Conservation (phyloP, 2,888 invertebrate species). For the Rugalucina vietnamica region DNA sequence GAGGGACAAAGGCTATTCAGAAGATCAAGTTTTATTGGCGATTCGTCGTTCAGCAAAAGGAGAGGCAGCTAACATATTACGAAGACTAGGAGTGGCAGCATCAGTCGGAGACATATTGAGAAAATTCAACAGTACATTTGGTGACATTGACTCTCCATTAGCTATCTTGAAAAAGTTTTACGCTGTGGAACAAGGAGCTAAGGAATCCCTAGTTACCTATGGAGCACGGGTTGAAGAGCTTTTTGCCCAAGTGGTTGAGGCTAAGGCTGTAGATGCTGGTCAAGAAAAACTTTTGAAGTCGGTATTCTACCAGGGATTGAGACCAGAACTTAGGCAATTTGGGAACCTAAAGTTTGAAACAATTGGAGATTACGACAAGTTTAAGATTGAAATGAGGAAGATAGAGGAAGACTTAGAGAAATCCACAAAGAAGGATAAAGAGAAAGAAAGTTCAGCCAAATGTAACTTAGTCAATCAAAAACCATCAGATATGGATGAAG, state of each 20-base stretch:
- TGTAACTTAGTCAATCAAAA: not conserved
- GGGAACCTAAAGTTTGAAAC: not conserved
- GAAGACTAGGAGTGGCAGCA: no score
- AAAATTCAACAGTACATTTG: not conserved
- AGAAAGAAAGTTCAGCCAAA: not conserved
- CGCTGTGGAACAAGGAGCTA: not conserved
- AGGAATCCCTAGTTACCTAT: not conserved
- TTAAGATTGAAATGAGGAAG: not conserved
- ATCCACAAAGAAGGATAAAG: no score
- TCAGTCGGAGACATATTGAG: conserved; percentile 2
- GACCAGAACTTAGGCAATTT: not conserved
- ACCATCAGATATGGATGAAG: not conserved
- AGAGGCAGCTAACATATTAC: conserved; percentile 7
- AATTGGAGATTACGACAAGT: not conserved
- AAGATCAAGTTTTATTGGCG: conserved; percentile 8
- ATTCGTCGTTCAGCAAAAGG: not conserved
- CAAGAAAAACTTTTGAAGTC: no score
- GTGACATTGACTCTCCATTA: not conserved
- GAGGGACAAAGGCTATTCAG: not conserved
- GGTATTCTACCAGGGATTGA: not conserved
- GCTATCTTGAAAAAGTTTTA: conserved; percentile 18
- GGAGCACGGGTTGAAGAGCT: not conserved
- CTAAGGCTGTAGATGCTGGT: no score
- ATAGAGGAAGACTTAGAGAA: not conserved
- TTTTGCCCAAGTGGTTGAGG: not conserved